A percentile compares a stretch with the other conserved stretches of the same genome.
Conservation (phyloP, 1,140 invertebrate species). For the Trypoxylus dichotomus region DNA sequence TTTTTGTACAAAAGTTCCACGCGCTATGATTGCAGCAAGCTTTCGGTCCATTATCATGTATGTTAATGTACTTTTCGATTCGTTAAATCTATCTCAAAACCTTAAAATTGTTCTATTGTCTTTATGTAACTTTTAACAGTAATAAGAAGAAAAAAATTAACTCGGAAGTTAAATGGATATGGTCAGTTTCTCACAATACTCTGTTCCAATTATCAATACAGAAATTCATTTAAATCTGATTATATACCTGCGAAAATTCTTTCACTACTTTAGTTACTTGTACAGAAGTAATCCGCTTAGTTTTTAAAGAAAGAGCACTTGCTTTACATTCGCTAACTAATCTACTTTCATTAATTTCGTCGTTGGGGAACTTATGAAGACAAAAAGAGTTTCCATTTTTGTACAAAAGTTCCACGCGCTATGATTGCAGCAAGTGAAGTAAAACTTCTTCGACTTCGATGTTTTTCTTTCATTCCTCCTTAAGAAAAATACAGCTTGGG, state of each 20-base stretch:
- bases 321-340: constrained; percentile 9
- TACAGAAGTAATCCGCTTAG: neutral
- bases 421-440: neutral
- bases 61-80: no score
- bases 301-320: neutral
- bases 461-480: neutral
- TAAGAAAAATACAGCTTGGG: neutral
- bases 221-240: no score
- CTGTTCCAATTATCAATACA: no score
- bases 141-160: no score
- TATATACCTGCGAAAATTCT: neutral
- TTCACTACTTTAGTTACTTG: neutral
- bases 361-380: neutral
- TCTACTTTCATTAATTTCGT: neutral
- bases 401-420: neutral
- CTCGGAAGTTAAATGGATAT: no score
- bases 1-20: neutral
- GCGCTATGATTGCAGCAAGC: neutral
- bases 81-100: no score
- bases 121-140: no score
- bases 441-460: neutral
- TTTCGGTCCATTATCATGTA: no score
- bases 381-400: neutral
- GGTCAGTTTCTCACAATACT: no score
- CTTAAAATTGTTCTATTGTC: no score